These are phyloP conservation scores for Hydractinia echinata DNA, from an alignment of 30 jellyfish, hydroid and myxozoan genomes.

Conservation along the genomic window DNA sequence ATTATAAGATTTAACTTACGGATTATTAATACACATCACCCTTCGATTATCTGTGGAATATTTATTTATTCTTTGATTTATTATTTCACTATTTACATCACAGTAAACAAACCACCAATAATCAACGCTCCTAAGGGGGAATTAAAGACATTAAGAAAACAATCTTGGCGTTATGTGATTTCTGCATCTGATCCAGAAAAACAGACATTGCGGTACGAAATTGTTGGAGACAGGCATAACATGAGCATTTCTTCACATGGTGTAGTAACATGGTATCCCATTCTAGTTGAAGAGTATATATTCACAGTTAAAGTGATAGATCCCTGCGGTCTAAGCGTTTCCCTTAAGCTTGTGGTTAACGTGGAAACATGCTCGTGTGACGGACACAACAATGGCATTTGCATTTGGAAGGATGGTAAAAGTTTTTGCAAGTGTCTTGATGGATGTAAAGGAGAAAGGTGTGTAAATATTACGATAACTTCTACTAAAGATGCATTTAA, in stretches of 20 bases:
- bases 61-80: too few species aligned
- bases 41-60: neutral
- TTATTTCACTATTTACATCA: neutral
- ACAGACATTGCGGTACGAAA: conserved; percentile 39
- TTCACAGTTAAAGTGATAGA: conserved; percentile 42
- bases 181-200: conserved; percentile 66
- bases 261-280: conserved; percentile 41
- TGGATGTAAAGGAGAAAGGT: conserved; percentile 72
- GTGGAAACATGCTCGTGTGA: conserved; percentile 49
- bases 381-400: conserved; percentile 31
- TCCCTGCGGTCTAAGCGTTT: conserved; percentile 47
- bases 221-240: conserved; percentile 45
- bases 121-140: conserved; percentile 13
- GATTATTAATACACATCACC: too few species aligned
- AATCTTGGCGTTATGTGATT: conserved; percentile 34
- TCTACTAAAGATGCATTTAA: too few species aligned
- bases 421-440: conserved; percentile 46
- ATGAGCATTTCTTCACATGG: conserved; percentile 45
- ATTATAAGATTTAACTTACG: too few species aligned
- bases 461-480: conserved; percentile 16
- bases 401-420: conserved; percentile 33
- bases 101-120: conserved; percentile 47
- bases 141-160: conserved; percentile 31
- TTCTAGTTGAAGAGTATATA: neutral
- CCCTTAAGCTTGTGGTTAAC: conserved; percentile 17